Percentiles rank a stretch among this genome's conserved stretches.
These are phyloP conservation scores for Solenodon paradoxus DNA, from an alignment of 2,113 vertebrate species.

Conservation along the genomic window DNA sequence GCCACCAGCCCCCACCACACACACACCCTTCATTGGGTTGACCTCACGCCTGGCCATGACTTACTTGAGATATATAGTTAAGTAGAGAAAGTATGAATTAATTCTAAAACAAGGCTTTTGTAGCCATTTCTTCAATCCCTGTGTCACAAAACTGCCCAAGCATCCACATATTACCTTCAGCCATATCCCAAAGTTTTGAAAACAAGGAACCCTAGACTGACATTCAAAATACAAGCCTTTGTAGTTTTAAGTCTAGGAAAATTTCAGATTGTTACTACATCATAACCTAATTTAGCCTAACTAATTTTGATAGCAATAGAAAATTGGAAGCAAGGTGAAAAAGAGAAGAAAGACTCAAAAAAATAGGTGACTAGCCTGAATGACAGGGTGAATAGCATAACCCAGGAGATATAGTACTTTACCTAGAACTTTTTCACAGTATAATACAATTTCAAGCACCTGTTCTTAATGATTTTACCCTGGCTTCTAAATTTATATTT, in stretches of 20 bases:
- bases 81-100: background rate
- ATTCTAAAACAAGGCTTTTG: background rate
- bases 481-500: constrained; percentile 25
- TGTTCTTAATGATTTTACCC: constrained; percentile 22
- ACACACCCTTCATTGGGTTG: no score
- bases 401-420: background rate
- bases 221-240: background rate
- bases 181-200: background rate
- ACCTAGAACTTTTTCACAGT: background rate
- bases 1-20: no score
- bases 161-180: background rate
- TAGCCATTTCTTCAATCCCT: background rate
- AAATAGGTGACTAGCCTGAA: background rate
- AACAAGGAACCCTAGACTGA: background rate
- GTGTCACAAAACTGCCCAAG: background rate
- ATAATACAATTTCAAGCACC: background rate
- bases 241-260: background rate
- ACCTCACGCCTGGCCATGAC: background rate
- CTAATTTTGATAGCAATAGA: background rate
- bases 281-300: background rate
- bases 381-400: background rate
- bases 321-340: background rate
- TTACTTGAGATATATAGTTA: background rate
- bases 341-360: background rate
- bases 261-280: background rate